phyloP scores from a whole-genome alignment of 2,113 vertebrate species.

The Potamarius usumacintae region DNA sequence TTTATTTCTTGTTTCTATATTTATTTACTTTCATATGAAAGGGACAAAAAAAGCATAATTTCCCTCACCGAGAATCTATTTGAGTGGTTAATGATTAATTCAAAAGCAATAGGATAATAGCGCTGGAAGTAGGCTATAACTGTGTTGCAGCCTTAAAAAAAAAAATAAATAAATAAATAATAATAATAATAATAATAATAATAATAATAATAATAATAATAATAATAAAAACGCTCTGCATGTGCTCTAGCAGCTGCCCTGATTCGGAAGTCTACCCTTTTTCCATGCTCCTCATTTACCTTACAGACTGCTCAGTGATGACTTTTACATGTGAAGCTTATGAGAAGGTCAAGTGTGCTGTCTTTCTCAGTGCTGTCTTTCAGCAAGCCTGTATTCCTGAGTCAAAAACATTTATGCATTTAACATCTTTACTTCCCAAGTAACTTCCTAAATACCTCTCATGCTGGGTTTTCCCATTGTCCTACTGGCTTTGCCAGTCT shows the following conservation, averaged over 20 bases:
- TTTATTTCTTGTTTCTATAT: background rate
- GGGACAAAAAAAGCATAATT: too few species aligned
- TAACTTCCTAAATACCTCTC: constrained; percentile 20
- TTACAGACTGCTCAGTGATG: constrained; percentile 56
- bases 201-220: background rate
- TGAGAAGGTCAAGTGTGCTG: constrained; percentile 47
- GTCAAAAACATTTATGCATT: constrained; percentile 6
- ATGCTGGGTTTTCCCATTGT: constrained; percentile 31
- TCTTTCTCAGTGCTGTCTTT: constrained; percentile 47
- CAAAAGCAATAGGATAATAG: background rate
- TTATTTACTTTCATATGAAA: background rate
- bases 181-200: background rate
- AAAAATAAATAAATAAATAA: background rate
- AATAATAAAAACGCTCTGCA: background rate
- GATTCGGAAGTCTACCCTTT: background rate
- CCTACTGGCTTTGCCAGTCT: constrained; percentile 21
- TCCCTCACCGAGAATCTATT: background rate
- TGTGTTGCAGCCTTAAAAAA: background rate
- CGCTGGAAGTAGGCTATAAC: background rate
- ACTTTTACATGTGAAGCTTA: constrained; percentile 56
- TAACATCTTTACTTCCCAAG: constrained; percentile 14
- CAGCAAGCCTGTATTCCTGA: background rate
- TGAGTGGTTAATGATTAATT: background rate
- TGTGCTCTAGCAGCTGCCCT: background rate
- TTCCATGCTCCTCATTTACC: constrained; percentile 34